Evolutionary conservation across 1,140 invertebrate species (phyloP).

Genomic region (Drosophila eugracilis): DNA sequence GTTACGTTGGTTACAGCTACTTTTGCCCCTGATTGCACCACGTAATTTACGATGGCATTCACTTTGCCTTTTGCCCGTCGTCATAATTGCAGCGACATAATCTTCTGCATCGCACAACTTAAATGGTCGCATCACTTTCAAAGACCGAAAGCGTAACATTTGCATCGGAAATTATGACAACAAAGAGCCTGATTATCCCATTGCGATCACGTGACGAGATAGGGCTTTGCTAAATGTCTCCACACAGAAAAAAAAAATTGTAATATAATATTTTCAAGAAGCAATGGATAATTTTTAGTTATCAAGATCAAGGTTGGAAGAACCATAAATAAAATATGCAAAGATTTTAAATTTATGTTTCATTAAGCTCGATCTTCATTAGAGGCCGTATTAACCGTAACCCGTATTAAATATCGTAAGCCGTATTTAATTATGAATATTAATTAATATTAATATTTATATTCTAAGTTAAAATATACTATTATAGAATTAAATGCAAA

Average conservation of each 20-base stretch:
- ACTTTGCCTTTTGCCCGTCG: slow-evolving; percentile 50
- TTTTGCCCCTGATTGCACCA: slow-evolving; percentile 38
- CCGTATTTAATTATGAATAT: too few relatives aligned
- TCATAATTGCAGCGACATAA: slow-evolving; percentile 60
- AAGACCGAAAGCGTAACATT: slow-evolving; percentile 35
- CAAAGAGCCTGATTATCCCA: slow-evolving; percentile 34
- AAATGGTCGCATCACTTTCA: slow-evolving; percentile 34
- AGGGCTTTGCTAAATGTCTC: slow-evolving; percentile 30
- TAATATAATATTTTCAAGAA: not conserved
- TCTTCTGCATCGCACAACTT: slow-evolving; percentile 27
- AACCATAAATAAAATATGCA: too few relatives aligned
- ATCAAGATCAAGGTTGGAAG: not conserved
- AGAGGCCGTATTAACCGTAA: too few relatives aligned
- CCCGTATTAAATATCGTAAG: too few relatives aligned
- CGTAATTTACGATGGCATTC: slow-evolving; percentile 65
- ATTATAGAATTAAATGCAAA: too few relatives aligned
- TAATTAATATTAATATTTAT: too few relatives aligned
- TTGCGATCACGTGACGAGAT: slow-evolving; percentile 24
- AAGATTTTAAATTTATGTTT: too few relatives aligned
- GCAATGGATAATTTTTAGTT: not conserved
- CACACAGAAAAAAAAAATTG: not conserved
- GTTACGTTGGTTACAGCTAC: slow-evolving; percentile 17
- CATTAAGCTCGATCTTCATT: too few relatives aligned
- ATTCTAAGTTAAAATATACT: too few relatives aligned
- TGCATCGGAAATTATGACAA: slow-evolving; percentile 34